Evolutionary conservation across 1,140 invertebrate species (phyloP), one percentile per base, ranked within the genome.

Genomic region (Heliconius hewitsoni): DNA sequence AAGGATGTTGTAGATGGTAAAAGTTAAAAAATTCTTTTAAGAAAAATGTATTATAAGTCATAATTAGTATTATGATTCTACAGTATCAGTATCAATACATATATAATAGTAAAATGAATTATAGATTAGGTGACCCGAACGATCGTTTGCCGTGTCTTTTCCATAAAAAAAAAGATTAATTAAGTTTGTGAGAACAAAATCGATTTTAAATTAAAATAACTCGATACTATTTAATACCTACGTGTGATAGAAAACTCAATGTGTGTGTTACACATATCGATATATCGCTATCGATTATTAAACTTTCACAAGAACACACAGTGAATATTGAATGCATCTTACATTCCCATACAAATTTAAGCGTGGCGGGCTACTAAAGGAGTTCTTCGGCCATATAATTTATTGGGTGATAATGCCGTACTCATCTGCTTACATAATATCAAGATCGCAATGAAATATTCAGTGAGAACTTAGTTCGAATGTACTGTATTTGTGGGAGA

Each of bases 341-440:
- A 66, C 16, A 72, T 39, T 72, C 37, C 19, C 71, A 42, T 72
- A 72, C 37, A 42, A 23, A 72, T 39, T 42, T 39, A 27, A 66
- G 2, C 13, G 34, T 30, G 70, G 70, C 30, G 37, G 37, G 71
- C 71, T 72, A 39, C 71, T 23, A 72, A 72, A 37, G 71, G 16
- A 71, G 71, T 71, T 71, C 30, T 71, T 75, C 30, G 46, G 37
- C 60, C 66, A 70, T 74, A 13, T 84, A 84, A 84, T 81, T 81
- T 85, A 83, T 80, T 80, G 46, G 71, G 74, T 30, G 81, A 39
- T 80, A 81, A 82, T 82, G 78, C 74, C 50, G 16, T 71, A 72
- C 66, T 85, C 80, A 85, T 80, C 80, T 79, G 78, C 78, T 85
- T 82, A 81, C 78, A 85, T 83, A 85, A 85, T 82, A 85, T 85